Evolutionary conservation across 2,797 vertebrate genomes (phyloP).

Genomic region (Chlorospingus semifuscus): DNA sequence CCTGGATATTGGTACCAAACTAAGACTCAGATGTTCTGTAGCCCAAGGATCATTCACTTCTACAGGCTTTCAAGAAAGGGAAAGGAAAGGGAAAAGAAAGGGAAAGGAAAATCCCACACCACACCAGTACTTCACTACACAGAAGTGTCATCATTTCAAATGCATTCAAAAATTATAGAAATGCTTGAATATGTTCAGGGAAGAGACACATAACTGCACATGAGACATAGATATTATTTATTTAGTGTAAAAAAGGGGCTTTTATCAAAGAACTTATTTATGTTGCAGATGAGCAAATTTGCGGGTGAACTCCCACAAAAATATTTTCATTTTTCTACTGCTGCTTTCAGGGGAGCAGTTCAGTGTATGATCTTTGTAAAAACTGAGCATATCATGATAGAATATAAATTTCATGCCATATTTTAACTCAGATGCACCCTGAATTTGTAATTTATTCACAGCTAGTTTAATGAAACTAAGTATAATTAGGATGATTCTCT

Average conservation of each 20-base stretch:
- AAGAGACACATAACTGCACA: background rate
- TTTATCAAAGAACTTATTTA: background rate
- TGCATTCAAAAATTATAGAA: background rate
- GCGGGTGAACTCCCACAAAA: background rate
- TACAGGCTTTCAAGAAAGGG: background rate
- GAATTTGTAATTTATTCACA: conserved; percentile 8
- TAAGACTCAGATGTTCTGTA: background rate
- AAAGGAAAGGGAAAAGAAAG: background rate
- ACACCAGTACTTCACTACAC: background rate
- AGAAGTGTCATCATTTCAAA: background rate
- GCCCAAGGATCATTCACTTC: background rate
- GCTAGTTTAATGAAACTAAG: conserved; percentile 38
- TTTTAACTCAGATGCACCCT: background rate
- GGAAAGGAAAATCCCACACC: background rate
- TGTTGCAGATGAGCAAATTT: background rate
- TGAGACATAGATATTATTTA: background rate
- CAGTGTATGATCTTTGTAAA: background rate
- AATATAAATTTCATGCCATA: background rate
- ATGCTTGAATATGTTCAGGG: background rate
- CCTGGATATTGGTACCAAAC: background rate
- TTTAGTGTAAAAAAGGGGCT: background rate
- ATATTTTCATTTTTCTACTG: background rate
- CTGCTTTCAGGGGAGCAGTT: background rate
- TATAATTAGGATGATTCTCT: conserved; percentile 21
- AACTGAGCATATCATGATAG: background rate